Percentiles rank a stretch among this genome's conserved stretches.
Evolutionary conservation across 2,113 vertebrate genomes (phyloP).

Genomic region (Hippocampus comes): DNA sequence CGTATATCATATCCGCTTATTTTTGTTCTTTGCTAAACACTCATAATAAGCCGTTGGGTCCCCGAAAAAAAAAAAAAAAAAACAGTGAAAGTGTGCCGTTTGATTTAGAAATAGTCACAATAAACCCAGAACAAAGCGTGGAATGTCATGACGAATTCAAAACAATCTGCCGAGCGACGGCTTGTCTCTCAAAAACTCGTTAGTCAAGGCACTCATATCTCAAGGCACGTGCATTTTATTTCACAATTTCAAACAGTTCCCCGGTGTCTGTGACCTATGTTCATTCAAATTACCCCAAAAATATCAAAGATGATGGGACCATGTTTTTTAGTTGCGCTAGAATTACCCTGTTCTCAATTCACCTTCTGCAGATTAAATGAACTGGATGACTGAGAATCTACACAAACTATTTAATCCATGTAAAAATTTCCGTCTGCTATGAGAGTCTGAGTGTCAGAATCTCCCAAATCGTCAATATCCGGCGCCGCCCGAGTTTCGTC

Average conservation of each 20-base stretch:
- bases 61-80: background rate
- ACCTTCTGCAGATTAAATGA: background rate
- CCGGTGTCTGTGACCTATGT: no score
- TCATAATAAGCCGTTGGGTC: background rate
- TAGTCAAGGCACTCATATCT: no score
- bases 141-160: background rate
- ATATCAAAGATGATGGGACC: no score
- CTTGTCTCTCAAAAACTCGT: no score
- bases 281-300: no score
- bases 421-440: conserved; percentile 29
- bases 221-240: background rate
- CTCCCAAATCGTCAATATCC: conserved; percentile 18
- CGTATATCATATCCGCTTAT: background rate
- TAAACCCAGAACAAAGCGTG: background rate
- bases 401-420: conserved; percentile 34
- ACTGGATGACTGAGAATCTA: background rate
- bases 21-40: background rate
- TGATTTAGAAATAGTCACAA: background rate
- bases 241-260: no score
- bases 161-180: background rate
- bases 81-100: background rate
- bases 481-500: background rate
- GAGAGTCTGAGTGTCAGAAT: conserved; percentile 13
- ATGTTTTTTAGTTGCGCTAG: no score
- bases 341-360: no score